Conservation (phyloP, 2,113 vertebrate genomes). For the Mus spicilegus region DNA sequence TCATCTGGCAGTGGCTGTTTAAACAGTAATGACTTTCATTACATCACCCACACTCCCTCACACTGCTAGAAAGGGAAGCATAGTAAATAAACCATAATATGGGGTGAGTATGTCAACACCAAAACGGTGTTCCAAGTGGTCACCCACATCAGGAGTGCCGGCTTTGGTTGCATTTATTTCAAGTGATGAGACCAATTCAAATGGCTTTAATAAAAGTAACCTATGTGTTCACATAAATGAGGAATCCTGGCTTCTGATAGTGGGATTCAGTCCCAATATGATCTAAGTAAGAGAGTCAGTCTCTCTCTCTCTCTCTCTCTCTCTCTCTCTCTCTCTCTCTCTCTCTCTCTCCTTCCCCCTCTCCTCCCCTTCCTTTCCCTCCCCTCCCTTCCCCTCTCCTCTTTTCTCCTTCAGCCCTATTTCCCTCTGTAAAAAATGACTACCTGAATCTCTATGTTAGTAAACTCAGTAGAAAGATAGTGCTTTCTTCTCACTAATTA, state of each 20-base stretch:
- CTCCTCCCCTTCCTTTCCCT: neutral
- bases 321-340: neutral
- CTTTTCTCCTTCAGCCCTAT: neutral
- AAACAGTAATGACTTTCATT: constrained; percentile 39
- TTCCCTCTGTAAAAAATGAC: neutral
- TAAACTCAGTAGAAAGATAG: neutral
- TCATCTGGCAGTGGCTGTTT: constrained; percentile 51
- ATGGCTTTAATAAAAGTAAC: constrained; percentile 22
- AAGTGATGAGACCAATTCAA: constrained; percentile 23
- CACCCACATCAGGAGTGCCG: neutral
- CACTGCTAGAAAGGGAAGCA: neutral
- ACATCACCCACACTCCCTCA: neutral
- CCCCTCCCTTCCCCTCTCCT: neutral
- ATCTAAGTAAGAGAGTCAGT: neutral
- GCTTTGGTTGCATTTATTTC: neutral
- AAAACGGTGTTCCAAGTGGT: constrained; percentile 27
- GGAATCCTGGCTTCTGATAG: constrained; percentile 33
- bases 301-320: neutral
- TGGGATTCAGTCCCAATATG: neutral
- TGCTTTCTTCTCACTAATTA: constrained; percentile 7
- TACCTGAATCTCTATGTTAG: neutral
- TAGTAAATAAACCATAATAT: constrained; percentile 35
- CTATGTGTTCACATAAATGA: neutral
- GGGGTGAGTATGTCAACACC: neutral
- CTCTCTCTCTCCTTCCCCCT: neutral